Base-by-base conservation (phyloP, 2,888 invertebrate species). In the Argyra leucocephala region DNA sequence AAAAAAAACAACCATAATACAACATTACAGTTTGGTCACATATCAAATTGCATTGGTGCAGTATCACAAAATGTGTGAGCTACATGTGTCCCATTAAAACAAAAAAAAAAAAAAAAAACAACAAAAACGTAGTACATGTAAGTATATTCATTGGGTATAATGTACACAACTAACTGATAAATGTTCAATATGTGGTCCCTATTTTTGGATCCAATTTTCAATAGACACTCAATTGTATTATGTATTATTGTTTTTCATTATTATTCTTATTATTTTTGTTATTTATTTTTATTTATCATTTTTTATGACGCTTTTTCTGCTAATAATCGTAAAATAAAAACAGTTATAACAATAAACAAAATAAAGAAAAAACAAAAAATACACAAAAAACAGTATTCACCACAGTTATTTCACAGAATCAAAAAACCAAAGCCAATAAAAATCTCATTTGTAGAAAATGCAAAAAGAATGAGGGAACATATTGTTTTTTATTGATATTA, bases 401-500 rank as follows among this genome's bases (percentile, higher is more conserved):
- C 12, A 37, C 6, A 37, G 37, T 37, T 37, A 37, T 37, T 26
- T 6, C 7, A 15, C 12, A 37, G 37, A 37, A 37, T 37, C 37
- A 5, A 9, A 37, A n/a, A n/a, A n/a, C n/a, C 37, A 9, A 12
- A 37, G 37, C 37, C 12, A 37, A 37, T 37, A 37, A 37, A 37
- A 37, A 37, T 37, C 37, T 37, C 37, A 37, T 37, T 37, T 37
- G 37, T 37, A 37, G 3, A 15, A 37, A 37, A 37, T 9, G 12
- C 5, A 37, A 37, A 37, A 10, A 12, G 15, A 37, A 15, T 3
- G 12, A 10, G 12, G 37, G 37, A 37, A 37, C 37, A 37, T 37
- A 37, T 37, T 37, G 37, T 37, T 37, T 37, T 37, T 37, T 37
- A 37, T 37, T 37, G 37, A 37, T 37, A 37, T 37, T 37, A 37